Percentiles rank a stretch among this genome's conserved stretches.
phyloP scores from a whole-genome alignment of 2,888 invertebrate species.

The Spilarctia lutea region DNA sequence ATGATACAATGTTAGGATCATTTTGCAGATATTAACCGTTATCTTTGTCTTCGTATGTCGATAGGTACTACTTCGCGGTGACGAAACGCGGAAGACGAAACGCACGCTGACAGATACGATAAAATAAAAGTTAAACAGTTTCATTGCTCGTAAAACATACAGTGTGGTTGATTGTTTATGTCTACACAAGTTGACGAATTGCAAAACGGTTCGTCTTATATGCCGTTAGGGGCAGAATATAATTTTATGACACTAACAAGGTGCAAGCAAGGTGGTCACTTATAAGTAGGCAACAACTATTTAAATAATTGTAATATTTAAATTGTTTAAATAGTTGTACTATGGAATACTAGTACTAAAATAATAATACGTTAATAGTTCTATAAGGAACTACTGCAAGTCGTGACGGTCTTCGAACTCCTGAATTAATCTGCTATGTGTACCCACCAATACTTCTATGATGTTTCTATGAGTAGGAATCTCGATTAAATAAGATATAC shows the following conservation, averaged over 20 bases:
- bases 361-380: background rate
- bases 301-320: too few species aligned
- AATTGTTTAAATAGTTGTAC: too few species aligned
- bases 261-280: background rate
- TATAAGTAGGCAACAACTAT: too few species aligned
- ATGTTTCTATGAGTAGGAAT: too few species aligned
- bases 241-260: background rate
- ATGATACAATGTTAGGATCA: background rate
- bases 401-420: too few species aligned
- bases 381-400: background rate
- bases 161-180: background rate
- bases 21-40: background rate
- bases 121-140: background rate
- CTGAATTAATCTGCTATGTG: too few species aligned
- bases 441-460: too few species aligned
- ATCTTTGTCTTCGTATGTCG: background rate
- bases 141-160: background rate
- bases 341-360: background rate
- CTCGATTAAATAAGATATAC: too few species aligned
- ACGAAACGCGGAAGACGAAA: background rate
- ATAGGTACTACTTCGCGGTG: background rate
- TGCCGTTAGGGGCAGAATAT: background rate
- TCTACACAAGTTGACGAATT: background rate
- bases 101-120: background rate
- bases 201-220: background rate